Base-by-base conservation (phyloP, 2,797 vertebrate species). In the Mallotus villosus region DNA sequence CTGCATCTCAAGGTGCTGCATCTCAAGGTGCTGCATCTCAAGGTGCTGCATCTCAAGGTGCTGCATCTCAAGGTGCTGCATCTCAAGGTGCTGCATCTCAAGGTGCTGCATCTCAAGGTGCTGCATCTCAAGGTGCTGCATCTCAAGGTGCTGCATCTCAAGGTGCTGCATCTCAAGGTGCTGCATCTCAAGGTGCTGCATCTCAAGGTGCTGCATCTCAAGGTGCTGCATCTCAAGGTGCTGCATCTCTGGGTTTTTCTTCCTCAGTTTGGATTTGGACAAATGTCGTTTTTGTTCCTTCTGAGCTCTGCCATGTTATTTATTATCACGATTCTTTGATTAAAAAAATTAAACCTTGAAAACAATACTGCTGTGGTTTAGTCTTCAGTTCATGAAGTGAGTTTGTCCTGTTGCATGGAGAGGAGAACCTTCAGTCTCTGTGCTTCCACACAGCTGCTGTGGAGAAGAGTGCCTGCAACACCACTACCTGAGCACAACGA, bases 271-370 rank as follows among this genome's bases (percentile, higher is more conserved):
- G 85, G 80, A 87, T 80, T 82, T 29, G 81, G 84, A 82, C 80
- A 41, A 68, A 80, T 71, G 71, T 63, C 62, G 67, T 67, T 83
- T 76, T 79, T 69, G 82, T 84, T 86, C 77, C 71, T 79, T 34
- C 68, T 74, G 65, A 17, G 16, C 17, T n/a, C 17, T 17, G 9
- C 51, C 3, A 93, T 94, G 86, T 92, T 93, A 94, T 94, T 94
- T 94, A 94, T 94, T 94, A 91, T 93, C 91, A 92, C 88, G 84
- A 91, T 92, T 91, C 84, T 92, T 93, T 94, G 88, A 92, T 90
- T 92, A 91, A 93, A 93, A 86, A 89, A 84, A 79, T 84, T 76
- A 61, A 75, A 85, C 73, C 60, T 75, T 34, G 29, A 78, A 88
- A 78, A 37, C 5, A 65, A 64, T 16, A 2, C 5, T 25, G 59